These are phyloP conservation scores for Phoenoteleia sp. DNA, from an alignment of 2,888 invertebrate genomes.

Conservation along the genomic window DNA sequence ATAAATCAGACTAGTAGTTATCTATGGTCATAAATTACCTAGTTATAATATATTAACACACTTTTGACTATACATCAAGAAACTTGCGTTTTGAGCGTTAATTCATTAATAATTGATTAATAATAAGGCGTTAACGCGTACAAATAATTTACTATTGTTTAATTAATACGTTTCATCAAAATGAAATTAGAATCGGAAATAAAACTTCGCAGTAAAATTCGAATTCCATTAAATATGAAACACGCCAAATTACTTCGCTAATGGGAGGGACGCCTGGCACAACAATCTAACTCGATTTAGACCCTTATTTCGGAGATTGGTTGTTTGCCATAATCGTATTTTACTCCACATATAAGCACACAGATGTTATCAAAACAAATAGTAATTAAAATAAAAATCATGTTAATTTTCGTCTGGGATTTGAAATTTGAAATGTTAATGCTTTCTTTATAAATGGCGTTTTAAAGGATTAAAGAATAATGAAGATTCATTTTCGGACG, in stretches of 20 bases:
- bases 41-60: too few species aligned
- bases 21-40: too few species aligned
- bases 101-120: too few species aligned
- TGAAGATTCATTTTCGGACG: too few species aligned
- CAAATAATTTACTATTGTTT: too few species aligned
- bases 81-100: too few species aligned
- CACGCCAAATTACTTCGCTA: constrained; percentile 38
- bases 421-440: neutral
- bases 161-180: neutral
- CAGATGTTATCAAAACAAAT: constrained; percentile 41
- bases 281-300: constrained; percentile 48
- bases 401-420: constrained; percentile 18
- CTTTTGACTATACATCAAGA: too few species aligned
- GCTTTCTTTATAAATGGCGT: too few species aligned
- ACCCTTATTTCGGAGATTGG: constrained; percentile 53
- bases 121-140: too few species aligned
- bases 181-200: neutral
- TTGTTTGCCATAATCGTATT: constrained; percentile 49
- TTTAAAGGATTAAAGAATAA: too few species aligned
- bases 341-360: neutral
- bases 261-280: constrained; percentile 27
- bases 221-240: constrained; percentile 43
- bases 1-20: constrained; percentile 9
- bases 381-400: constrained; percentile 44
- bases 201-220: constrained; percentile 18